Evolutionary conservation across 2,888 invertebrate species (phyloP), one percentile per base, ranked within the genome.

Genomic region (Alsophila aescularia): DNA sequence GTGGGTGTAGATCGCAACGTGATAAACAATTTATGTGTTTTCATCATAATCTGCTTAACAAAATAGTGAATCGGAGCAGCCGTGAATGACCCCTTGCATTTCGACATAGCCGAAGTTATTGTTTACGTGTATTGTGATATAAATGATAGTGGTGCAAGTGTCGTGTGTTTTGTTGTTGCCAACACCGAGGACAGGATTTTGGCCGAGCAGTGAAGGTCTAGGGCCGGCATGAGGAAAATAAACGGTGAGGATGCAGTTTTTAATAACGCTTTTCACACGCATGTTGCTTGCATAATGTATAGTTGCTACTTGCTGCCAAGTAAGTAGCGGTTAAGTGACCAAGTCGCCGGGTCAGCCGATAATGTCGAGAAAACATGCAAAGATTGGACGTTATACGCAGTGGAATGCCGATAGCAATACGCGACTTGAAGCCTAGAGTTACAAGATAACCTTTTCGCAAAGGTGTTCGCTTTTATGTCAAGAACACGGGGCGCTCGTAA

Each of bases 161-260:
- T 85, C 79, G 72, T 77, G 85, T 88, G 85, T 85, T 84, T 87
- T 90, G 88, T 90, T 90, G 78, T 87, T 85, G 77, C 80, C 70
- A 82, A 76, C 73, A 67, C 72, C 66, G 76, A 77, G 75, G 76
- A 76, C 83, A 81, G 88, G 90, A 88, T 88, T 90, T 87, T 84
- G 85, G 83, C 82, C 84, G 84, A 77, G 80, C 83, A 73, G 80
- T 81, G 77, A 86, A 85, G 86, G 85, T 85, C 84, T 86, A 82
- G 84, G 80, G 75, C 81, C 82, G 79, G 75, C 78, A 90, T 90
- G 90, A 87, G 90, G 79, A 91, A 91, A 89, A 90, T 90, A 85
- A 90, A 91, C 75, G 90, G 90, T 91, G 77, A 85, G 87, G 55
- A 67, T 60, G 60, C 56, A 64, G 39, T 54, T 54, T 40, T 43